Conservation (phyloP, 30 jellyfish, hydroid and myxozoan genomes). For the Catostylus mosaicus region DNA sequence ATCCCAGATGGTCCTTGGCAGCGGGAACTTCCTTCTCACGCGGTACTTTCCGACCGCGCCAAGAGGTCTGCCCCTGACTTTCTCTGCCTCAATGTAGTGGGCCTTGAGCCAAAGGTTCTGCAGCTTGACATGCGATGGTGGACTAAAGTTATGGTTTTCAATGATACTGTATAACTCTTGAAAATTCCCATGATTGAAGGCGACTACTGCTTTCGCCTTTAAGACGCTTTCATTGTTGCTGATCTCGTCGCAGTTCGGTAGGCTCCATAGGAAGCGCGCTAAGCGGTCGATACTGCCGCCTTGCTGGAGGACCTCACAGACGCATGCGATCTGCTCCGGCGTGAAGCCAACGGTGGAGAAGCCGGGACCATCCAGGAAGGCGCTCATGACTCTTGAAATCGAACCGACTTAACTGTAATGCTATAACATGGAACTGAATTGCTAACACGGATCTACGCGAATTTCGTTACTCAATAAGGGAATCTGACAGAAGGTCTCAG, state of each 20-base stretch:
- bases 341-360: slow-evolving; percentile 80
- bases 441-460: slow-evolving; percentile 39
- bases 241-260: slow-evolving; percentile 91
- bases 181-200: slow-evolving; percentile 93
- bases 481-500: slow-evolving; percentile 63
- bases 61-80: slow-evolving; percentile 82
- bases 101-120: slow-evolving; percentile 93
- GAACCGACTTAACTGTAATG: slow-evolving; percentile 66
- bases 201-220: slow-evolving; percentile 89
- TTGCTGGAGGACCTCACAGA: slow-evolving; percentile 92
- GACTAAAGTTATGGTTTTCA: slow-evolving; percentile 76
- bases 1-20: slow-evolving; percentile 96
- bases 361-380: slow-evolving; percentile 71
- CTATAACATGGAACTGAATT: slow-evolving; percentile 56
- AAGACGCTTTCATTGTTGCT: slow-evolving; percentile 81
- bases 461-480: slow-evolving; percentile 66
- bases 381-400: slow-evolving; percentile 72
- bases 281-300: slow-evolving; percentile 92
- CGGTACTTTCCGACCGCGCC: slow-evolving; percentile 98
- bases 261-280: slow-evolving; percentile 94
- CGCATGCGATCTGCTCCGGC: slow-evolving; percentile 97
- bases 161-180: slow-evolving; percentile 89
- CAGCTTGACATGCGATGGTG: slow-evolving; percentile 78
- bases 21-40: slow-evolving; percentile 92
- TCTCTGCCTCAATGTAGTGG: slow-evolving; percentile 92